These are phyloP conservation scores for Upupa epops DNA, from an alignment of 2,113 vertebrate genomes.

Conservation along the genomic window DNA sequence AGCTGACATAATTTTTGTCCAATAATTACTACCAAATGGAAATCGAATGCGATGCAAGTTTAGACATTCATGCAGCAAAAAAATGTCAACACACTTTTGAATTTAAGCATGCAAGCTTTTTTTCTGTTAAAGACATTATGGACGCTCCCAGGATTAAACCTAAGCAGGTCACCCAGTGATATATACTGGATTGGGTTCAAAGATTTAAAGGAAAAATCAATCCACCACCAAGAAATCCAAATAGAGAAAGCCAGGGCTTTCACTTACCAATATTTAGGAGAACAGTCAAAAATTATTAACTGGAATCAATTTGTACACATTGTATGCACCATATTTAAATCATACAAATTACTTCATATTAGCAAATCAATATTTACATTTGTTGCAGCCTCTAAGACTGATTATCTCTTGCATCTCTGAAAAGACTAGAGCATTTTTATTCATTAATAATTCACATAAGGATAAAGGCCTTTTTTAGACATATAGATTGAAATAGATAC, in stretches of 20 bases:
- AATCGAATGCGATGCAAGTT: not conserved
- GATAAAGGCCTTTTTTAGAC: not conserved
- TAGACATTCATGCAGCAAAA: not conserved
- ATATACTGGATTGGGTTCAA: not conserved
- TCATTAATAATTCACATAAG: not conserved
- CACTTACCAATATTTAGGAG: constrained; percentile 5
- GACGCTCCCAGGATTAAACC: not conserved
- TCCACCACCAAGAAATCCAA: not conserved
- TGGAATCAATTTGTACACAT: constrained; percentile 41
- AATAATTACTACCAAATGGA: not conserved
- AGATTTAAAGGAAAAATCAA: constrained; percentile 14
- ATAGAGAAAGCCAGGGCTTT: not conserved
- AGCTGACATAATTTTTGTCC: not conserved
- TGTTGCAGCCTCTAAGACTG: not conserved
- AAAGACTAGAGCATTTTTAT: constrained; percentile 15
- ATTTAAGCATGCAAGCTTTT: not conserved
- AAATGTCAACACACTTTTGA: not conserved
- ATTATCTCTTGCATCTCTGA: constrained; percentile 6
- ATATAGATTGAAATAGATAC: not conserved
- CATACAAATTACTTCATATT: constrained; percentile 44
- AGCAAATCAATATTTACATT: constrained; percentile 38
- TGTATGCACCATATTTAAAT: constrained; percentile 33
- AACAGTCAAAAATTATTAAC: constrained; percentile 8
- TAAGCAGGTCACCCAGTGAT: not conserved
- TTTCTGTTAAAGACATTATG: not conserved